phyloP scores from a whole-genome alignment of 2,888 invertebrate species.

The Epistrophella euchroma region DNA sequence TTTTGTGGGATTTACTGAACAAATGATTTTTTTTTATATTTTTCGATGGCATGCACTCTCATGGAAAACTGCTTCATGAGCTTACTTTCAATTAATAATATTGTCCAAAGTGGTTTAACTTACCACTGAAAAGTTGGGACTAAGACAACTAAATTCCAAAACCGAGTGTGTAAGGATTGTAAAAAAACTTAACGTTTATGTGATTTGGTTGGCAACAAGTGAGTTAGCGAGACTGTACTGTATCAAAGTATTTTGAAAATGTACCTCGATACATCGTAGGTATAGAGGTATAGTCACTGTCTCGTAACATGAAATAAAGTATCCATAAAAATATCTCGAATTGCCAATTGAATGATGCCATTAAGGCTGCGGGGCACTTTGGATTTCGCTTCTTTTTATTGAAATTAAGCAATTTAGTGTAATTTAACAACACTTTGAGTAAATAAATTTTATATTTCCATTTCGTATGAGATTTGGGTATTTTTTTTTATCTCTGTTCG shows the following conservation, averaged over 20 bases:
- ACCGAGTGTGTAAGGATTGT: too few relatives aligned
- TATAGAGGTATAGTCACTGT: constrained; percentile 24
- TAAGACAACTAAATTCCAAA: too few relatives aligned
- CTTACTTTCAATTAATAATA: too few relatives aligned
- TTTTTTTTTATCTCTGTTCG: constrained; percentile 34
- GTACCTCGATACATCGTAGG: neutral
- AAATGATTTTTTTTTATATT: too few relatives aligned
- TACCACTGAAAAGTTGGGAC: too few relatives aligned
- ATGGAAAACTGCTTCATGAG: too few relatives aligned
- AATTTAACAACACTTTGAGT: constrained; percentile 83
- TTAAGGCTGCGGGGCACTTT: constrained; percentile 79
- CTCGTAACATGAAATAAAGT: constrained; percentile 77
- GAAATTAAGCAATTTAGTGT: constrained; percentile 83
- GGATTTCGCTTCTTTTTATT: constrained; percentile 78
- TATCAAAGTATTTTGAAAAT: constrained; percentile 5
- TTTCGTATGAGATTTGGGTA: constrained; percentile 77
- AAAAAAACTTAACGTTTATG: too few relatives aligned
- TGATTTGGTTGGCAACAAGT: too few relatives aligned
- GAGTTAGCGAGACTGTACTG: neutral
- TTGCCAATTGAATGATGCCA: constrained; percentile 82
- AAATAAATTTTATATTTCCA: constrained; percentile 81
- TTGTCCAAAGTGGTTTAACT: too few relatives aligned
- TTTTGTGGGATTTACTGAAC: too few relatives aligned
- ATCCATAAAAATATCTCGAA: constrained; percentile 82
- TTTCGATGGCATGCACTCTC: too few relatives aligned